Base-by-base conservation (phyloP, 2,888 invertebrate species). In the Holacanthella duospinosa region DNA sequence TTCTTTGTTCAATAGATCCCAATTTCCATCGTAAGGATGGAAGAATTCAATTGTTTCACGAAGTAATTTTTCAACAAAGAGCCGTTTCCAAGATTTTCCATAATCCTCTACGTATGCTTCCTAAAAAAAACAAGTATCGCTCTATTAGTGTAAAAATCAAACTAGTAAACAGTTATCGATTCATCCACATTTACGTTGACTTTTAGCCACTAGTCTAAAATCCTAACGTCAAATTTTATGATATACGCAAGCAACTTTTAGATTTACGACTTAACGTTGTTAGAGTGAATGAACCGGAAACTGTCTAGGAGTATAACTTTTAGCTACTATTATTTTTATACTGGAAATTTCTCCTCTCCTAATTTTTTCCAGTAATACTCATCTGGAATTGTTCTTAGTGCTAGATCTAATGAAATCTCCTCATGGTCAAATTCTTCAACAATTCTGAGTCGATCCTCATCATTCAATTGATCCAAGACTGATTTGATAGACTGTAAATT, bases 351-450 rank as follows among this genome's bases (percentile, higher is more conserved):
- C 58, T 29, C 58, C 19, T 29, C n/a, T 24, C 4, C 19, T 21
- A 63, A 63, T 54, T 71, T 43, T 29, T 73, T 68, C 73, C 73
- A 73, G 44, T 71, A 73, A 48, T 68, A 61, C 0, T 67, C 66
- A 57, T 73, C 73, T 0, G 70, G 71, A 55, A 73, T 73, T 1
- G 70, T 71, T 48, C 60, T 61, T 2, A 71, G 55, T 9, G 73
- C 69, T 1, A 71, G 61, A 2, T 66, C 64, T n/a, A 71, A 63
- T 4, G 73, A 70, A 29, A 73, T 64, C 28, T 67, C 57, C 28
- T 73, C 68, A 2, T 69, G 27, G 29, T 73, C 71, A 25, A 73
- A 59, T 19, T 70, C 70, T 54, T 73, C 71, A 26, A 71, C 59
- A 19, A 69, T 65, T 26, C 63, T 59, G 4, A 68, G 56, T 25